Percentiles rank a stretch among this genome's conserved stretches.
Evolutionary conservation across 2,797 vertebrate species (phyloP).

Genomic region (Acridotheres tristis): DNA sequence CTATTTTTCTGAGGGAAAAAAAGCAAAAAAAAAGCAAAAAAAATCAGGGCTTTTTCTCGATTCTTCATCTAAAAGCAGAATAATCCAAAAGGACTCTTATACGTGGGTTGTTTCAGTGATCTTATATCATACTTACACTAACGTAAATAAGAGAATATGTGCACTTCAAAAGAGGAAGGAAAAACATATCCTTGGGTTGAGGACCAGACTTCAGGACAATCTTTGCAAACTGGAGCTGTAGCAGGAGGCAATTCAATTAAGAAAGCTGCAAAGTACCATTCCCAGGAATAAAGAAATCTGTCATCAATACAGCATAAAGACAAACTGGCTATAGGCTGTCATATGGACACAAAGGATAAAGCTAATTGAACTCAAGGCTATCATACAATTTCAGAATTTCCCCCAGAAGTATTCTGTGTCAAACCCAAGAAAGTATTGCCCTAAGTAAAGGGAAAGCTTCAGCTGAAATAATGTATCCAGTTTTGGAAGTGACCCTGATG

Average conservation of each 20-base stretch:
- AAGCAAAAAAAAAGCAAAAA: background rate
- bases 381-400: background rate
- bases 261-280: background rate
- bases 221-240: background rate
- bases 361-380: background rate
- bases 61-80: background rate
- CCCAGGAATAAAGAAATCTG: background rate
- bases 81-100: background rate
- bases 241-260: background rate
- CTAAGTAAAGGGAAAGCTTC: background rate
- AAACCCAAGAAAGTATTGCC: background rate
- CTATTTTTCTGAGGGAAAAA: background rate
- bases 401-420: background rate
- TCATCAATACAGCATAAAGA: background rate
- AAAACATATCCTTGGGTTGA: background rate
- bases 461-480: background rate
- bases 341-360: background rate
- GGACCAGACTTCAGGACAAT: background rate
- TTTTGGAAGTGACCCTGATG: background rate
- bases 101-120: background rate
- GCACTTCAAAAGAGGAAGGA: background rate
- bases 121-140: background rate
- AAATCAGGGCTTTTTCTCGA: rapidly evolving
- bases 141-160: background rate
- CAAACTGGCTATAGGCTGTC: background rate